Conservation (phyloP, 92 coral and sea anemone species). For the Porites cylindrica region DNA sequence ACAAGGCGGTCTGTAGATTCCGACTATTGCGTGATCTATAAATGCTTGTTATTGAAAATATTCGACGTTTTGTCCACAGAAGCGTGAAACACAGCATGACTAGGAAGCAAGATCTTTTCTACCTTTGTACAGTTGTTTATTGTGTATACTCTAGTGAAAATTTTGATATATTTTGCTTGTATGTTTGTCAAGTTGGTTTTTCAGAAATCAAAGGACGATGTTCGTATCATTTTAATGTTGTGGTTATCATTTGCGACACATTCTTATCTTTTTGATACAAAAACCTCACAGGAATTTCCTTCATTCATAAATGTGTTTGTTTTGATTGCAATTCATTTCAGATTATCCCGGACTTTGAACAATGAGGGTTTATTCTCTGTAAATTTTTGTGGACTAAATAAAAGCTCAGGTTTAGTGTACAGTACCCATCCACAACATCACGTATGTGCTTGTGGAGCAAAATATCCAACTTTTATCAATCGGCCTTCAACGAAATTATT, state of each 20-base stretch:
- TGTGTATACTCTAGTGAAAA: background rate
- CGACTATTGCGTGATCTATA: background rate
- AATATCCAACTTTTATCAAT: too few relatives aligned
- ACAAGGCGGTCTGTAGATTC: background rate
- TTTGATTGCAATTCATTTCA: too few relatives aligned
- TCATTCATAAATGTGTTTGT: too few relatives aligned
- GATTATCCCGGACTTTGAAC: too few relatives aligned
- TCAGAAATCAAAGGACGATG: background rate
- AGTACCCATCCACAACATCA: too few relatives aligned
- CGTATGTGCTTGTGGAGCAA: too few relatives aligned
- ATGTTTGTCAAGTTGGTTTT: background rate
- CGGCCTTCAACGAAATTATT: too few relatives aligned
- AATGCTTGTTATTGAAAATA: background rate
- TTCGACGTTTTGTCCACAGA: background rate
- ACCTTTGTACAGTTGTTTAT: constrained; percentile 3
- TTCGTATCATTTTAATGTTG: background rate
- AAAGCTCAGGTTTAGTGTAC: too few relatives aligned
- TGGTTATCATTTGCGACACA: background rate
- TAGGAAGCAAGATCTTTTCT: background rate
- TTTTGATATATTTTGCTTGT: background rate
- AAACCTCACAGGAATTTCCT: background rate
- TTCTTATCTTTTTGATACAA: background rate
- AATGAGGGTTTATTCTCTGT: too few relatives aligned
- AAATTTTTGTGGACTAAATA: too few relatives aligned
- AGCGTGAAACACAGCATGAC: background rate